Evolutionary conservation across 1,140 invertebrate genomes (phyloP), one percentile per base, ranked within the genome.

Genomic region (Hyphantria cunea): DNA sequence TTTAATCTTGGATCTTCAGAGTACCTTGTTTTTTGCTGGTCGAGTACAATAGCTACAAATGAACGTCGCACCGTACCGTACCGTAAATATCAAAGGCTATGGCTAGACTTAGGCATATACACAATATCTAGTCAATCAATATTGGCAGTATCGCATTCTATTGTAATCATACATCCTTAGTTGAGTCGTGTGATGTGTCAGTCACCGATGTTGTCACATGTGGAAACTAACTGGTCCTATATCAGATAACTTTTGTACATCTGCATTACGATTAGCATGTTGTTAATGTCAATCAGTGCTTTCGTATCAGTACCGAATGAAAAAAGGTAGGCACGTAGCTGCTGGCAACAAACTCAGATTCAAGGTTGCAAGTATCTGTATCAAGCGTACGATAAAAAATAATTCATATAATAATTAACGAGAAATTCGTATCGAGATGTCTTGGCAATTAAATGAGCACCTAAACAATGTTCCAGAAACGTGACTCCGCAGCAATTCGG

Each of bases 231-330:
- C 66, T 74, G 51, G 70, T 64, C 61, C 72, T 60, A 60, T 82
- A 83, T 86, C 81, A 77, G 81, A 86, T 89, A 86, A 84, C 82
- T 76, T 73, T 65, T 69, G 71, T 72, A 84, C 82, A 86, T 84
- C 74, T 81, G 84, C 74, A 74, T 70, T 70, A 68, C 72, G 74
- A 86, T 82, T 78, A 76, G 72, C 68, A 64, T 72, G 67, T 80
- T 76, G 80, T 73, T 74, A 76, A 73, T 75, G 82, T 86, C 78
- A 81, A 80, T 82, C 79, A 82, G 66, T 65, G 51, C 70, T 80
- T 80, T 78, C 73, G 61, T 63, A 68, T 68, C 66, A 68, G 66
- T 77, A 49, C 63, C 71, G 61, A 31, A 64, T 63, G 66, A 68
- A 73, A 76, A 76, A 73, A 72, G 64, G 65, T 69, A 76, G 55